Percentiles rank a stretch among this genome's conserved stretches.
Evolutionary conservation across 2,113 vertebrate genomes (phyloP).

Genomic region (Pteronura brasiliensis): DNA sequence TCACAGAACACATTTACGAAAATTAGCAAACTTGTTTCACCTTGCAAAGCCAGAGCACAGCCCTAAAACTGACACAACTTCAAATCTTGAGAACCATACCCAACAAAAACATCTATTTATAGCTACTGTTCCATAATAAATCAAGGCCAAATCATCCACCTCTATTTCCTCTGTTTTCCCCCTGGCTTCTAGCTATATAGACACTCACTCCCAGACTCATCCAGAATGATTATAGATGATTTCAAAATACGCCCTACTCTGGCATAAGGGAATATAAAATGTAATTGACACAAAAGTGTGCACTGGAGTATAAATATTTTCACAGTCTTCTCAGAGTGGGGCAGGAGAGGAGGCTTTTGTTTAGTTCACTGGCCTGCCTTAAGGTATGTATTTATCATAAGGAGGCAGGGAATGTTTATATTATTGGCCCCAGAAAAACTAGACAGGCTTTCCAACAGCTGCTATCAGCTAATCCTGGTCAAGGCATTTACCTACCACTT

Average conservation of each 20-base stretch:
- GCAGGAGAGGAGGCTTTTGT: background rate
- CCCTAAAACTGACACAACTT: constrained; percentile 67
- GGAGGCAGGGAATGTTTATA: background rate
- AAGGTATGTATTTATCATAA: constrained; percentile 30
- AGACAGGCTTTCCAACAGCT: constrained; percentile 4
- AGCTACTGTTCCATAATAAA: constrained; percentile 70
- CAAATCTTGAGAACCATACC: constrained; percentile 1
- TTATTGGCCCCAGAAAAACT: constrained; percentile 1
- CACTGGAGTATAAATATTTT: constrained; percentile 63
- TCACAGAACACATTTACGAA: constrained; percentile 82
- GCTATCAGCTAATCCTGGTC: background rate
- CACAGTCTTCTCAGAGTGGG: constrained; percentile 33
- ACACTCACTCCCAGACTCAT: constrained; percentile 42
- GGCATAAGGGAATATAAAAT: constrained; percentile 45
- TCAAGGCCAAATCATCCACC: constrained; percentile 53
- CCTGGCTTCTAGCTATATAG: background rate
- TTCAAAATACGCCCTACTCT: constrained; percentile 60
- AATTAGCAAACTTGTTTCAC: constrained; percentile 84
- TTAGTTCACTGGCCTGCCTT: constrained; percentile 11
- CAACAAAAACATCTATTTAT: constrained; percentile 72
- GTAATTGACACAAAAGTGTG: constrained; percentile 55
- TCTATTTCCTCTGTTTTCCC: constrained; percentile 43
- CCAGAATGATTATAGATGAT: constrained; percentile 58
- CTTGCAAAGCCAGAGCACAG: constrained; percentile 77
- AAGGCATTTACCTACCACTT: constrained; percentile 18